phyloP scores from a whole-genome alignment of 2,113 vertebrate genomes.

The Salvelinus sp. region DNA sequence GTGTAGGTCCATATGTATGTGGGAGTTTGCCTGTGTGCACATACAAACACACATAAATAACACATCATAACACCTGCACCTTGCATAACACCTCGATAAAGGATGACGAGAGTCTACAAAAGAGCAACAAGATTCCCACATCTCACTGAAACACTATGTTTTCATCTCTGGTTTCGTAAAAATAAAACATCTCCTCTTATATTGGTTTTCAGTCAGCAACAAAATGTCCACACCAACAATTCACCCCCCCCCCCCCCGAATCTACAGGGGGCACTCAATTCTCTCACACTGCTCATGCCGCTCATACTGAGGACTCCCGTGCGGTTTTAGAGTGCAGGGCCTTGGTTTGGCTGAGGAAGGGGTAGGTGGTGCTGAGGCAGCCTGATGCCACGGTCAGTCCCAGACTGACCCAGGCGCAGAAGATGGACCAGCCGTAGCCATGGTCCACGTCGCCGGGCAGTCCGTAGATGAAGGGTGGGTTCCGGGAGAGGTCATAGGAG shows the following conservation, averaged over 20 bases:
- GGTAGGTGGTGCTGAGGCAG: constrained; percentile 83
- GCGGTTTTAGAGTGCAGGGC: constrained; percentile 76
- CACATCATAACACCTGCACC: constrained; percentile 7
- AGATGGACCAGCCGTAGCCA: constrained; percentile 84
- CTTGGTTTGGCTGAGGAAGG: constrained; percentile 76
- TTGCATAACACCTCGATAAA: constrained; percentile 11
- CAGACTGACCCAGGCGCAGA: constrained; percentile 83
- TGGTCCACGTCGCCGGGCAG: constrained; percentile 83
- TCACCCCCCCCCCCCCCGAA: background rate
- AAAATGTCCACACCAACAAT: background rate
- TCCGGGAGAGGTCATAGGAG: constrained; percentile 83
- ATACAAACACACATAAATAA: constrained; percentile 6
- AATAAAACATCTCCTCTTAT: too few species aligned
- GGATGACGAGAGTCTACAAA: constrained; percentile 9
- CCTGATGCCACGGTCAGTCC: constrained; percentile 79
- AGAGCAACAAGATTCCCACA: background rate
- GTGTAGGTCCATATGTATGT: constrained; percentile 5
- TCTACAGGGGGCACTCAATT: constrained; percentile 8
- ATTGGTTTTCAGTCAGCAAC: too few species aligned
- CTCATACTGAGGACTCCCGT: constrained; percentile 78
- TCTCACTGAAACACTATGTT: background rate
- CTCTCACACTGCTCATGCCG: background rate
- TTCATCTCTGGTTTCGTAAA: background rate
- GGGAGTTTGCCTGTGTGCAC: constrained; percentile 12
- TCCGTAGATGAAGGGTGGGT: constrained; percentile 81